Evolutionary conservation across 2,113 vertebrate genomes (phyloP), one percentile per base, ranked within the genome.

Genomic region (Phycodurus eques): DNA sequence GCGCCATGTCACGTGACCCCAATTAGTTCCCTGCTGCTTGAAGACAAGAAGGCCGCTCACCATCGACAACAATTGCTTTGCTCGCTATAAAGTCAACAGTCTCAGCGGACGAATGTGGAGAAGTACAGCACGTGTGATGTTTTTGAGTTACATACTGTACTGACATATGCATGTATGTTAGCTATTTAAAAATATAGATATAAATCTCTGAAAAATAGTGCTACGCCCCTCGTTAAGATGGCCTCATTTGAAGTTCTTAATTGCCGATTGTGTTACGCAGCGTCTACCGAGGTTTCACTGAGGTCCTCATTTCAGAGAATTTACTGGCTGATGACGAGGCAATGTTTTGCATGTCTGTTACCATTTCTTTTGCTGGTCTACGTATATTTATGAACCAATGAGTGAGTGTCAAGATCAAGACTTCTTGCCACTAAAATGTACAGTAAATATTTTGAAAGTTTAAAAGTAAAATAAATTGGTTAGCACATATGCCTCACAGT

Each of bases 21-120:
- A 3, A 17, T 70, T 15, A 60, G 62, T 72, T 56, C 67, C 67
- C 39, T 27, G 60, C 57, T 13, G 33, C 27, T 11, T 71, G 66
- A 69, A 66, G 54, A 59, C 22, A 39, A 49, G 46, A 27, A 77
- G 65, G 60, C 59, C 60, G 53, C 63, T 74, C 1, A 13, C 57
- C 63, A 75, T 68, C 76, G 61, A 54, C 53, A 66, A 56, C 56
- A 66, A 63, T 74, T 76, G 72, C 76, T 71, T 31, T 78, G 35
- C 66, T 56, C 66, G 44, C 53, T 57, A 57, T 42, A 14, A 47
- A 19, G 47, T 13, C 0, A 0, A 59, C 1, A 13, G 67, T 74
- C 53, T 59, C 59, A 33, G 8, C 13, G 10, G 56, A 79, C 51
- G 67, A 22, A 33, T 35, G 67, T 67, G 66, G 17, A 67, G 31